Percentiles rank a stretch among this genome's conserved stretches.
Evolutionary conservation across 2,888 invertebrate genomes (phyloP).

Genomic region (Mantis religiosa): DNA sequence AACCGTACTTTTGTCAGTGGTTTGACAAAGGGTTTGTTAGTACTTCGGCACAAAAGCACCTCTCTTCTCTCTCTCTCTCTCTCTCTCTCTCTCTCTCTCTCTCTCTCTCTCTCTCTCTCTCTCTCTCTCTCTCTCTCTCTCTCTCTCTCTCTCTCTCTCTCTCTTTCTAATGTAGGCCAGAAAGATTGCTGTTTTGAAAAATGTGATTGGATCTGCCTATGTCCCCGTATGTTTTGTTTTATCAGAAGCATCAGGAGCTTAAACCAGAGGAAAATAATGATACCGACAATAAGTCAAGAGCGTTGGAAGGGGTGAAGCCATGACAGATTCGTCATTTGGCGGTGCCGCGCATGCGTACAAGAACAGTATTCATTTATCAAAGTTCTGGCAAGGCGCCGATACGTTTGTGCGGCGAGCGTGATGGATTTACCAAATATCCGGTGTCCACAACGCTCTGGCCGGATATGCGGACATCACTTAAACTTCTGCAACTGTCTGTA

Average conservation of each 20-base stretch:
- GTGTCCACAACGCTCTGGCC: not conserved
- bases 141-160: no score
- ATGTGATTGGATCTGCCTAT: not conserved
- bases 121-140: no score
- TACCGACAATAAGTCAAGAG: not conserved
- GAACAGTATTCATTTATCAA: not conserved
- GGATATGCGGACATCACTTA: not conserved
- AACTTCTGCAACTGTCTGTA: not conserved
- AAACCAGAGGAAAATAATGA: not conserved
- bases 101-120: no score
- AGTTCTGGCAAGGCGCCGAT: not conserved
- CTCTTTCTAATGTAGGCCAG: not conserved
- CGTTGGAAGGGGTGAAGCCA: not conserved
- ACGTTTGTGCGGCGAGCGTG: not conserved
- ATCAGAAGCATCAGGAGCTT: not conserved
- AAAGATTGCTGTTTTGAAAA: not conserved
- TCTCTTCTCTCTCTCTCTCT: no score
- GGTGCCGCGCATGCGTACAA: not conserved
- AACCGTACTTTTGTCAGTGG: no score
- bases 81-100: no score
- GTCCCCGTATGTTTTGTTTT: not conserved
- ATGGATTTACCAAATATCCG: not conserved
- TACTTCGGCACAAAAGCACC: no score
- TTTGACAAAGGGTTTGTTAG: no score
- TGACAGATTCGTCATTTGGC: not conserved